Evolutionary conservation across 2,113 vertebrate genomes (phyloP).

Genomic region (Dicerorhinus sumatrensis): DNA sequence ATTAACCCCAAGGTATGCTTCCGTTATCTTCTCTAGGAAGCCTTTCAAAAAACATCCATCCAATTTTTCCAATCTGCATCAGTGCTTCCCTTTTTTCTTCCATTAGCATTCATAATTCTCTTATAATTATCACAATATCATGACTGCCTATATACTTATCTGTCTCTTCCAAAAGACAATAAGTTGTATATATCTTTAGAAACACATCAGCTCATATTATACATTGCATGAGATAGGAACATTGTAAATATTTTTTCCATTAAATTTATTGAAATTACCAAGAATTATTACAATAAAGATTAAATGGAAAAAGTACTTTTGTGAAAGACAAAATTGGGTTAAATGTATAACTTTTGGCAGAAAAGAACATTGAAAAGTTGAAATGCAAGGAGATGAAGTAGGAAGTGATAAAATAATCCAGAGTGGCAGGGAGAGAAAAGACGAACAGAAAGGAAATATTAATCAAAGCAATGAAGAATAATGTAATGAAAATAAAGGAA

Average conservation of each 20-base stretch:
- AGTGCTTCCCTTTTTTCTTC: not conserved
- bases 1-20: not conserved
- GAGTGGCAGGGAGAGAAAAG: not conserved
- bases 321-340: not conserved
- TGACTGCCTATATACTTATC: not conserved
- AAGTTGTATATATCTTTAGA: not conserved
- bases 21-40: not conserved
- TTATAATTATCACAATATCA: not conserved
- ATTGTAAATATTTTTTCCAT: not conserved
- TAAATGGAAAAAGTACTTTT: not conserved
- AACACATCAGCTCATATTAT: not conserved
- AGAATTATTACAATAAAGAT: not conserved
- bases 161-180: not conserved
- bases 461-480: not conserved
- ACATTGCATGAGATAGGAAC: not conserved
- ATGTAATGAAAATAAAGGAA: not conserved
- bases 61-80: not conserved
- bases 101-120: not conserved
- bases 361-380: not conserved
- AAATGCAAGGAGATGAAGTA: not conserved
- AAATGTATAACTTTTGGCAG: not conserved
- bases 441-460: not conserved
- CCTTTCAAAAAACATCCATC: not conserved
- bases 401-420: not conserved
- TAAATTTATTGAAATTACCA: not conserved